Base-by-base conservation (phyloP, 2,888 invertebrate species). In the Stenodera caucasica region DNA sequence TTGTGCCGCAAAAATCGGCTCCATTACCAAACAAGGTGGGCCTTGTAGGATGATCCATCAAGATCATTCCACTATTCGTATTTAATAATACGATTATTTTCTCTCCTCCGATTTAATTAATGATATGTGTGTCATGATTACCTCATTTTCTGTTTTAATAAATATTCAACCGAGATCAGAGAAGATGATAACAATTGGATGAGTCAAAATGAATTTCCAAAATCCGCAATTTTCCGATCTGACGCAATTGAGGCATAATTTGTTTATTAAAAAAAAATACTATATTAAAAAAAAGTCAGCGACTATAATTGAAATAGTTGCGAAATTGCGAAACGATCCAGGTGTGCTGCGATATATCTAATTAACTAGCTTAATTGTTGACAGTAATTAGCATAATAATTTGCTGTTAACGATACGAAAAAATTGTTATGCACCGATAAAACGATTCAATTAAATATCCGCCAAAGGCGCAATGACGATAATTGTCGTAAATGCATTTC, bases 41-140 rank as follows among this genome's bases (percentile, higher is more conserved):
- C 14, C 23, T 40, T 21, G 51, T 57, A 33, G 57, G 51, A 57
- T 33, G 57, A 21, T 50, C 29, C 26, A 55, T 49, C 49, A 49
- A 49, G 52, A 40, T 21, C 3, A 45, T 45, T 21, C 7, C 15
- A 12, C 45, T n/a, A 45, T 45, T 45, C 18, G 11, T 45, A 37
- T 35, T 56, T 56, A 49, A 15, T 55, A 49, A 29, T 51, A 33
- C n/a, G 1, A 33, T 33, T 14, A n/a, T 15, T 37, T 1, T 35
- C 8, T 37, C 11, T 32, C 8, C 33, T 35, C 33, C 33, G 51
- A 50, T 57, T 57, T 57, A 57, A 57, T 57, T 57, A 57, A 30
- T 50, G n/a, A n/a, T n/a, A 57, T 57, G 33, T 55, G 57, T 57
- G 51, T 51, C 51, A 57, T 55, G 55, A 45, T 55, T 55, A 55